Evolutionary conservation across 2,113 vertebrate species (phyloP), one percentile per base, ranked within the genome.

Genomic region (Acanthisitta chloris): DNA sequence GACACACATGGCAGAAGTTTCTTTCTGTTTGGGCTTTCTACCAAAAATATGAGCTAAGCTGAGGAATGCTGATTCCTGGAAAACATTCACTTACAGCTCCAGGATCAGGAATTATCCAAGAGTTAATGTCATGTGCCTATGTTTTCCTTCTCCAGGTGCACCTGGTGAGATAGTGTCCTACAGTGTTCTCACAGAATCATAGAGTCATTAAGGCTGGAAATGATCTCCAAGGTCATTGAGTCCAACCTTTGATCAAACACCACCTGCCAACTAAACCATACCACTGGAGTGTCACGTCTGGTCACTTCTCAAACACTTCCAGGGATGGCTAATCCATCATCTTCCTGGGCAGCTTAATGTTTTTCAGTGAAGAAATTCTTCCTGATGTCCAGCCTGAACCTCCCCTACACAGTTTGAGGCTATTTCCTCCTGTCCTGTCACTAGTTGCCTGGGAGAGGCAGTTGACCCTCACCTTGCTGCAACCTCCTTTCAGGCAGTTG

Each of bases 21-120:
- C 83, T 83, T 90, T 48, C 58, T 92, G 36, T 90, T 92, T 48
- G 42, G 89, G 67, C 49, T 93, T 90, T 21, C 25, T 80, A 73
- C 58, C 66, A 94, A 82, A 82, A 86, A 61, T 52, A 65, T 34
- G 58, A 95, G 42, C 49, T 94, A 65, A 94, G n/a, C 21, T 70
- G 71, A 57, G 17, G 36, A 49, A 52, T 87, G 49, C 40, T 59
- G 80, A 49, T 88, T 86, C 64, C 83, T 95, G 86, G 71, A 80
- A 86, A 83, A 69, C 6, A 80, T 57, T 62, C 76, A 72, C 8
- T 76, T 71, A 48, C 11, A 45, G 29, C 21, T 83, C 58, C 21
- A 65, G 54, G 31, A 77, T 17, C n/a, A 76, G n/a, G 17, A 62
- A 88, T 46, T 90, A 72, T 40, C 12, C 42, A 38, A n/a, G 12